These are phyloP conservation scores for Fulmarus glacialis DNA, from an alignment of 2,113 vertebrate species.

Conservation along the genomic window DNA sequence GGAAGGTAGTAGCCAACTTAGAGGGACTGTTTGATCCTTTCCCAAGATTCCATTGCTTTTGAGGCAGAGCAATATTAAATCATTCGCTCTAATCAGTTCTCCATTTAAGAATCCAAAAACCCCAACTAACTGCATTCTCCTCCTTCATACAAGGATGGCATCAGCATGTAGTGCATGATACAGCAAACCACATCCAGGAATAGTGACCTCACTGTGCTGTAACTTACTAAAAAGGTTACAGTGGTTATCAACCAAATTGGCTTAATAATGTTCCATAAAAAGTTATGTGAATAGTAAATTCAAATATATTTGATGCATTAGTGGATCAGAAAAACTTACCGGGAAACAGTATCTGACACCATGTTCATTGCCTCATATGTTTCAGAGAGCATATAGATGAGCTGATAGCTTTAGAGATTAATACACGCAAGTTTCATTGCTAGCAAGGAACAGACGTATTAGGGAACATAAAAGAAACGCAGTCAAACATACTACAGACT, in stretches of 20 bases:
- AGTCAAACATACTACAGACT: background rate
- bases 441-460: background rate
- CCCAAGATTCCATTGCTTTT: constrained; percentile 38
- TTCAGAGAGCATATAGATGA: constrained; percentile 5
- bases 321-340: constrained; percentile 48
- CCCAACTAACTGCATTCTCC: background rate
- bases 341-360: constrained; percentile 41
- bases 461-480: background rate
- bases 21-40: constrained; percentile 53
- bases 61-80: constrained; percentile 52
- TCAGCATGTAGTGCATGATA: background rate
- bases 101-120: background rate
- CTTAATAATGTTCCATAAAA: constrained; percentile 59
- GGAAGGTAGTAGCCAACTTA: constrained; percentile 25
- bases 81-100: constrained; percentile 34
- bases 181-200: constrained; percentile 46
- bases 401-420: constrained; percentile 7
- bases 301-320: constrained; percentile 60
- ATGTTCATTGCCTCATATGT: constrained; percentile 44
- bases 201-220: constrained; percentile 32
- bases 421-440: background rate
- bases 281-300: constrained; percentile 58
- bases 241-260: constrained; percentile 38
- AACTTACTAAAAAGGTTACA: constrained; percentile 48
- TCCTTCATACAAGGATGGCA: background rate